Evolutionary conservation across 2,113 vertebrate genomes (phyloP).

Genomic region (Caretta caretta): DNA sequence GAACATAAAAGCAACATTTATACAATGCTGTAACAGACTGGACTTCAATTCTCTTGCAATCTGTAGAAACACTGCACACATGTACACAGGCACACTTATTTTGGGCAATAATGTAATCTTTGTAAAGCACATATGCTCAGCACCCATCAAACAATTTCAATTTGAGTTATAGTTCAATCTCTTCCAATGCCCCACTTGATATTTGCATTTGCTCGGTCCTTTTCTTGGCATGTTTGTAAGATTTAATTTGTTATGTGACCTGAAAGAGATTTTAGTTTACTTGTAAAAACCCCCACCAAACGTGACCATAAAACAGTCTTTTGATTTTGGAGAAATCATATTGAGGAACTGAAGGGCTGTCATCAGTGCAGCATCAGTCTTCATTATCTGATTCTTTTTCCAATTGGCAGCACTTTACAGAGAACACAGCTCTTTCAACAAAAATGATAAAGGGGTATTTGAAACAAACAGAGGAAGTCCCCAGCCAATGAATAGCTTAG

Average conservation of each 20-base stretch:
- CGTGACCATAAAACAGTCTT: conserved; percentile 72
- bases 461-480: conserved; percentile 77
- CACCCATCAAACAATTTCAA: neutral
- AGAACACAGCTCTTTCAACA: conserved; percentile 74
- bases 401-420: conserved; percentile 75
- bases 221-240: neutral
- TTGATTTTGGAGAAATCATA: conserved; percentile 77
- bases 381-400: conserved; percentile 76
- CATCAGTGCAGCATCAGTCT: conserved; percentile 67
- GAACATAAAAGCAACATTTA: rapidly evolving
- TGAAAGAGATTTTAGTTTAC: conserved; percentile 52
- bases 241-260: conserved; percentile 54
- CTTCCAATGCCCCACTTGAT: conserved; percentile 10
- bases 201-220: conserved; percentile 34
- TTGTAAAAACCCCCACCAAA: conserved; percentile 39
- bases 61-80: neutral
- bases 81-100: neutral
- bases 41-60: neutral
- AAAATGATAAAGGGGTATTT: conserved; percentile 72
- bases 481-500: conserved; percentile 66
- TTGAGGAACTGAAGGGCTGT: conserved; percentile 71
- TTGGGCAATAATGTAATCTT: neutral
- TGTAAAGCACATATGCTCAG: neutral
- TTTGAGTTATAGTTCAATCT: conserved; percentile 16
- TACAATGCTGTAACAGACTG: rapidly evolving